Base-by-base conservation (phyloP, 2,797 vertebrate species). In the Diplodus puntazzo region DNA sequence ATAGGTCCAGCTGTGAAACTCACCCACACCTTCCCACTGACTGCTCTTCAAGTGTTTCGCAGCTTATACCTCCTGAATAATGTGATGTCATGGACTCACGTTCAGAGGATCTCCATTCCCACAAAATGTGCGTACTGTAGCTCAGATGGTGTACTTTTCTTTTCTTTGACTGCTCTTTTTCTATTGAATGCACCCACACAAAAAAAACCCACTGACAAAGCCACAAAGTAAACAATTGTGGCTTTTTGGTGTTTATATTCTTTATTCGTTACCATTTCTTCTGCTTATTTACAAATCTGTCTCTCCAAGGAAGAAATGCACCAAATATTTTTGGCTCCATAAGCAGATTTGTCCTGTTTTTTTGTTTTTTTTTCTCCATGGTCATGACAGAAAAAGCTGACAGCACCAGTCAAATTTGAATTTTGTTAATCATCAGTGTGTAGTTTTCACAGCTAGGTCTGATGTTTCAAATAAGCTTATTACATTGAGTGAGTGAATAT, bases 1-100 rank as follows among this genome's bases (percentile, higher is more conserved):
- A 52, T 23, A 63, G 43, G 21, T 34, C 30, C 12, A 49, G 46
- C 60, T 64, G 27, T 75, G 27, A 30, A 39, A 27, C 61, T 60
- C 23, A 59, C 30, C 6, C 5, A 7, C 30, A 34, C 30, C 30
- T 8, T 39, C 23, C 20, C 43, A 12, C 43, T 7, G 30, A 16
- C n/a, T 25, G 46, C 60, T 59, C 20, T 18, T 45, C 0, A 27
- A 50, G 39, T 11, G 42, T 59, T 57, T 20, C 25, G 42, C 30
- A 13, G 46, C 42, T 23, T 4, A 52, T 18, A 23, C 34, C 67
- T 52, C 55, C 20, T 30, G 42, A 43, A 23, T 58, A n/a, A 52
- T 11, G 25, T 49, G 42, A 58, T 64, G 52, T 46, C 50, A 69
- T 42, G 52, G 63, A 50, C 11, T 60, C 39, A 20, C 3, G 9